phyloP scores from a whole-genome alignment of 2,113 vertebrate genomes.

The Scomber scombrus region DNA sequence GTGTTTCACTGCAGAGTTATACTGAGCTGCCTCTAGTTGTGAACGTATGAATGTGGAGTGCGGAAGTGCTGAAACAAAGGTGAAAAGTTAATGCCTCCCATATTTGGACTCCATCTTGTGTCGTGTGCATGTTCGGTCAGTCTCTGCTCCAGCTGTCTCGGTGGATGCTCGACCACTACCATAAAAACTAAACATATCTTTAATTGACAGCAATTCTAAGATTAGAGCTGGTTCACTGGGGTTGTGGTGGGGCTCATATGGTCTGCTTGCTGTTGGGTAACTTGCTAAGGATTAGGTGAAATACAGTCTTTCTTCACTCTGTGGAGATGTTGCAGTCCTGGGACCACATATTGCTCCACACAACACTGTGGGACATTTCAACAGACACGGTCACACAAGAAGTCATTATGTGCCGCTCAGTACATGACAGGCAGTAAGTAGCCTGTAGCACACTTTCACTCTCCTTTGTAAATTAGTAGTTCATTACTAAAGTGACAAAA shows the following conservation, averaged over 20 bases:
- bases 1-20: not conserved
- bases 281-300: constrained; percentile 75
- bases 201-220: not conserved
- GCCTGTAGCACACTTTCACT: constrained; percentile 39
- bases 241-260: constrained; percentile 48
- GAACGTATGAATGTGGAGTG: not conserved
- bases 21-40: not conserved
- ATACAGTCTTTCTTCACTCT: constrained; percentile 86
- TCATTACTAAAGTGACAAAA: not conserved
- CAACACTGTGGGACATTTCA: constrained; percentile 79
- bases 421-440: not conserved
- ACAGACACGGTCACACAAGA: constrained; percentile 76
- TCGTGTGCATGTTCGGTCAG: not conserved
- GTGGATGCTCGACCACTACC: not conserved
- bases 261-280: constrained; percentile 81
- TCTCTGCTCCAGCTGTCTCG: not conserved
- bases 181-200: not conserved
- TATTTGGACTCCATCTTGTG: not conserved
- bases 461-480: not conserved
- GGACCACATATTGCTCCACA: constrained; percentile 87
- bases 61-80: not conserved
- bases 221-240: constrained; percentile 11
- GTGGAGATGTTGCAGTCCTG: constrained; percentile 84
- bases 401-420: constrained; percentile 52
- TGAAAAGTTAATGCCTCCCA: not conserved